phyloP scores from a whole-genome alignment of 2,888 invertebrate species.

The Rhagonycha lutea region DNA sequence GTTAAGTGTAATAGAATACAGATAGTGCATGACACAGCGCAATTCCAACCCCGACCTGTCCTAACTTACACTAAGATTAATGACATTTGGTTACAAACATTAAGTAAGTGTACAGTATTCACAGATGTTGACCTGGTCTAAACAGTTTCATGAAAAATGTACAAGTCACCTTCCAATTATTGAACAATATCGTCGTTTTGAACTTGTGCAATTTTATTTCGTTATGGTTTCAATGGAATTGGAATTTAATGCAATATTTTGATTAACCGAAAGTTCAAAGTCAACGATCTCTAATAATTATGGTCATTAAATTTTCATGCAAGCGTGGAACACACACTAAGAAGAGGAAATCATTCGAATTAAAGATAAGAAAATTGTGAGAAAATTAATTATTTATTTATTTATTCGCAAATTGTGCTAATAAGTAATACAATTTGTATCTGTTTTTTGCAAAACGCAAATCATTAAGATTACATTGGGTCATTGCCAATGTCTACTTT shows the following conservation, averaged over 20 bases:
- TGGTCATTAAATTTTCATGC: background rate
- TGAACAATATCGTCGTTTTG: background rate
- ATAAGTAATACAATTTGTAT: background rate
- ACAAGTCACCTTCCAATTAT: constrained; percentile 18
- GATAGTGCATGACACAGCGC: constrained; percentile 49
- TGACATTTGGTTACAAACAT: constrained; percentile 44
- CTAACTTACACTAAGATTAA: constrained; percentile 50
- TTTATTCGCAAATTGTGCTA: background rate
- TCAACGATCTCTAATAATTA: background rate
- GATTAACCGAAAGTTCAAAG: background rate
- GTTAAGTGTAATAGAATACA: constrained; percentile 41
- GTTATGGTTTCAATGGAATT: background rate
- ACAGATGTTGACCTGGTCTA: constrained; percentile 20
- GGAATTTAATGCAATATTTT: background rate
- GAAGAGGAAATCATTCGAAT: background rate
- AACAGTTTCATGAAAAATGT: constrained; percentile 14
- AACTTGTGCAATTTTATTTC: background rate
- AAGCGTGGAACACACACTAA: background rate
- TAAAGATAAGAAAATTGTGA: background rate
- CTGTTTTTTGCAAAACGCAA: background rate
- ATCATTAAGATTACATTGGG: background rate
- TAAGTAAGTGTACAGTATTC: constrained; percentile 19
- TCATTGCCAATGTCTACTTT: background rate
- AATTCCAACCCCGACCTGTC: constrained; percentile 49
- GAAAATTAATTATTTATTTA: background rate